Evolutionary conservation across 2,113 vertebrate species (phyloP).

Genomic region (Nesogale talazaci): DNA sequence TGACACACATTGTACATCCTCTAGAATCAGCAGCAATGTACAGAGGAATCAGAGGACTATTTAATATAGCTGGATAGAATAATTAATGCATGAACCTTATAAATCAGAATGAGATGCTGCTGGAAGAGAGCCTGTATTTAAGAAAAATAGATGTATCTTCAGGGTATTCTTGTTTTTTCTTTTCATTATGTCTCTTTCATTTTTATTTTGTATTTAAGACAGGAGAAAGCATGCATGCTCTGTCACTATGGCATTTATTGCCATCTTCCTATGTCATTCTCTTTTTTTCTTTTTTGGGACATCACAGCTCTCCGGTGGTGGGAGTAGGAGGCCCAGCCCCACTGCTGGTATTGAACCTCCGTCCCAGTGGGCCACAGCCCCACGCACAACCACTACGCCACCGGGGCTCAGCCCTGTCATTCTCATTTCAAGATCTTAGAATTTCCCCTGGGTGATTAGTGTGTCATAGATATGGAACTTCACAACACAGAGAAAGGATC

Average conservation of each 20-base stretch:
- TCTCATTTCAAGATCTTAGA: background rate
- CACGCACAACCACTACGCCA: no score
- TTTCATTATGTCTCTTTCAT: background rate
- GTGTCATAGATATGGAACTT: slow-evolving; percentile 1
- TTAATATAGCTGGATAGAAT: background rate
- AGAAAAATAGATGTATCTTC: background rate
- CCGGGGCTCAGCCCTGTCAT: no score
- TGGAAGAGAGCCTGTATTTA: slow-evolving; percentile 30
- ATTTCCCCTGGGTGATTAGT: background rate
- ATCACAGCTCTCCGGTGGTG: no score
- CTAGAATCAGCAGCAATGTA: background rate
- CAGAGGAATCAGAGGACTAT: background rate
- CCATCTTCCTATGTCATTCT: background rate
- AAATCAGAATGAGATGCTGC: background rate
- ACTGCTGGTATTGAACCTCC: no score
- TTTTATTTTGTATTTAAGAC: background rate
- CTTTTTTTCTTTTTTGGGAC: no score
- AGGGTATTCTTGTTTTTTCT: background rate
- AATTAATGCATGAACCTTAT: slow-evolving; percentile 10
- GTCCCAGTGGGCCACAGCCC: no score
- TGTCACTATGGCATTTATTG: background rate
- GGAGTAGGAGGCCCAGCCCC: no score
- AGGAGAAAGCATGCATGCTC: background rate
- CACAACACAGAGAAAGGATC: background rate
- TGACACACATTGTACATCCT: background rate